These are phyloP conservation scores for Lophius piscatorius DNA, from an alignment of 2,113 vertebrate genomes.

Conservation along the genomic window DNA sequence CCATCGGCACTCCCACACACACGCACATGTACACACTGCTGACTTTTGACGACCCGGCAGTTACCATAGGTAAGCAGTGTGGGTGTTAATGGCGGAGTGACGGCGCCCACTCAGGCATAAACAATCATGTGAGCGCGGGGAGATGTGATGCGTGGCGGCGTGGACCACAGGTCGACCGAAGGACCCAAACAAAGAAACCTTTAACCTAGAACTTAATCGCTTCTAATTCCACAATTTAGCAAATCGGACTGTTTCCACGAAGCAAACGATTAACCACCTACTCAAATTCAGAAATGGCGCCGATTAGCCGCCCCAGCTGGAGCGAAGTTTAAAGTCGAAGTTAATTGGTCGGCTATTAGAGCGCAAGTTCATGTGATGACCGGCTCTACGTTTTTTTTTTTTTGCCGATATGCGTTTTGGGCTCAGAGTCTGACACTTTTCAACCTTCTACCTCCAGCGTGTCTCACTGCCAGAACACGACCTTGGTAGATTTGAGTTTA, in stretches of 20 bases:
- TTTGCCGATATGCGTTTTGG: constrained; percentile 58
- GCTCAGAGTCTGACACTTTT: constrained; percentile 33
- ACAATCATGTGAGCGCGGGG: constrained; percentile 1
- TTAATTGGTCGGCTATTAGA: constrained; percentile 65
- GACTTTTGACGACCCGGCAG: constrained; percentile 34
- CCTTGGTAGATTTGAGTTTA: too few species aligned
- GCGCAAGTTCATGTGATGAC: constrained; percentile 67
- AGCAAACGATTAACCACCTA: constrained; percentile 53
- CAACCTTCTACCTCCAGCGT: constrained; percentile 12
- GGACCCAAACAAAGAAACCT: too few species aligned
- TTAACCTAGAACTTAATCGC: too few species aligned
- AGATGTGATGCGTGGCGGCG: neutral
- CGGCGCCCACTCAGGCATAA: constrained; percentile 18
- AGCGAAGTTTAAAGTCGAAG: constrained; percentile 49
- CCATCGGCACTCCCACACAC: neutral
- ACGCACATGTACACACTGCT: neutral
- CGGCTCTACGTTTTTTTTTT: constrained; percentile 55
- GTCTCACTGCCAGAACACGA: constrained; percentile 11
- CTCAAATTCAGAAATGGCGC: constrained; percentile 57
- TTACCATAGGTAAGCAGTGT: constrained; percentile 4
- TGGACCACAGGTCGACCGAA: constrained; percentile 23
- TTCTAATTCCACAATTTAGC: constrained; percentile 47
- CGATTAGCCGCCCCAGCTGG: constrained; percentile 21
- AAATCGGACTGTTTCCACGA: constrained; percentile 46
- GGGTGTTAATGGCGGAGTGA: constrained; percentile 21